Evolutionary conservation across 2,888 invertebrate species (phyloP).

Genomic region (Pseudoips prasinana): DNA sequence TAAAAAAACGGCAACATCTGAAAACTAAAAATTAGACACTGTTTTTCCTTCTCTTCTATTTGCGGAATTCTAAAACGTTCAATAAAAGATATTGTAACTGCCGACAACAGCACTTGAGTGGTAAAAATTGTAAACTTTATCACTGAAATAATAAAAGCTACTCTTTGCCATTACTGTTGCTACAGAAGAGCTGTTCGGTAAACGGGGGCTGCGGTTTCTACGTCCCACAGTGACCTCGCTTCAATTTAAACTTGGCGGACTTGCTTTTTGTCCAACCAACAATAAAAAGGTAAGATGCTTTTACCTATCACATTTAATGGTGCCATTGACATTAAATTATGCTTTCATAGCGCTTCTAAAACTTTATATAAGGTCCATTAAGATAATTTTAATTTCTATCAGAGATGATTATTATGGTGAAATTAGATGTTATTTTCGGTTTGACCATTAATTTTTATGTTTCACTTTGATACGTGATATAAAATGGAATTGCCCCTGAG

Average conservation of each 20-base stretch:
- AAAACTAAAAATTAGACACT: too few species aligned
- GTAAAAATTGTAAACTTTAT: constrained; percentile 8
- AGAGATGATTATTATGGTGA: too few species aligned
- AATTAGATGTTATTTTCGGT: too few species aligned
- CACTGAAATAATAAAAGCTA: constrained; percentile 26
- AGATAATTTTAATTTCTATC: too few species aligned
- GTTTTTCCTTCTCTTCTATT: too few species aligned
- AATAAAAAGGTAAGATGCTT: constrained; percentile 30
- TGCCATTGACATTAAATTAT: constrained; percentile 32
- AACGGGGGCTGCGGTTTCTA: constrained; percentile 39
- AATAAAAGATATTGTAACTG: constrained; percentile 50
- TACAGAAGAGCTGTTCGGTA: background rate
- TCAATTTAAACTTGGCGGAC: constrained; percentile 12
- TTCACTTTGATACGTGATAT: too few species aligned
- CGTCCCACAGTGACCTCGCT: constrained; percentile 20
- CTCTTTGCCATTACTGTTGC: background rate
- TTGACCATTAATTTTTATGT: too few species aligned
- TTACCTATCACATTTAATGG: constrained; percentile 23
- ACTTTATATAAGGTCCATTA: constrained; percentile 1
- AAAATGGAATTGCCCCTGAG: too few species aligned
- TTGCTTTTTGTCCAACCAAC: constrained; percentile 27
- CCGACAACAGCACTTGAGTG: constrained; percentile 1
- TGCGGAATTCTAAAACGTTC: constrained; percentile 40
- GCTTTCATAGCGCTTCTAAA: constrained; percentile 20
- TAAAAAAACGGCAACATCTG: constrained; percentile 29